These are phyloP conservation scores for Nyctalus aviator DNA, from an alignment of 2,797 vertebrate genomes.

Conservation along the genomic window DNA sequence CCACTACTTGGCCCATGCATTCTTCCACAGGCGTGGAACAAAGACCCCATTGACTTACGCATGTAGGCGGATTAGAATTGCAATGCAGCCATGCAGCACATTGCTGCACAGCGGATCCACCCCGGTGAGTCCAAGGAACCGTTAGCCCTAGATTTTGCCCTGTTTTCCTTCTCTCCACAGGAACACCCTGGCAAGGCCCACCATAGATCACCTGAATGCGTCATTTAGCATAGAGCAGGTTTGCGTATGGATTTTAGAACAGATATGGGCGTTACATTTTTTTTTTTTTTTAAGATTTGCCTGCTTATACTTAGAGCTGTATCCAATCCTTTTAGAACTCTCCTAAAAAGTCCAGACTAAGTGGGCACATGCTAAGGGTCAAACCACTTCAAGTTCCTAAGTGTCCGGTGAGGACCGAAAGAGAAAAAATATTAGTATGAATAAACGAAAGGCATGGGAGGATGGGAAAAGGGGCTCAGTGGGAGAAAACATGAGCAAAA, in stretches of 20 bases:
- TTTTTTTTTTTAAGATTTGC: neutral
- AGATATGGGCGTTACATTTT: neutral
- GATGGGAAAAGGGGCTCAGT: neutral
- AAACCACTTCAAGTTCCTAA: constrained; percentile 50
- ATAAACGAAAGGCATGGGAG: neutral
- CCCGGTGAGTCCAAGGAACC: constrained; percentile 66
- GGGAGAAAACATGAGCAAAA: neutral
- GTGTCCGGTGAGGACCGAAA: neutral
- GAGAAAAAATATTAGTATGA: neutral
- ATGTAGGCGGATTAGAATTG: constrained; percentile 87
- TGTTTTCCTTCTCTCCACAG: constrained; percentile 36
- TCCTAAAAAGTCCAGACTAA: neutral
- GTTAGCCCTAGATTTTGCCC: constrained; percentile 59
- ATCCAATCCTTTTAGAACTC: constrained; percentile 4
- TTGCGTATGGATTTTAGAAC: neutral
- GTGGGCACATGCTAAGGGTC: neutral
- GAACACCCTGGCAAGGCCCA: neutral
- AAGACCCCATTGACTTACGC: constrained; percentile 91
- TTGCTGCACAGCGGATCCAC: constrained; percentile 78
- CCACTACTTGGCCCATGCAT: constrained; percentile 92
- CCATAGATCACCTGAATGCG: neutral
- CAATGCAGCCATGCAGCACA: constrained; percentile 75
- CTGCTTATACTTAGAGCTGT: neutral
- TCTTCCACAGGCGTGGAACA: constrained; percentile 90
- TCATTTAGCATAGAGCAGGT: neutral